Conservation (phyloP, 1,140 invertebrate species). For the Thereuonema tuberculata region DNA sequence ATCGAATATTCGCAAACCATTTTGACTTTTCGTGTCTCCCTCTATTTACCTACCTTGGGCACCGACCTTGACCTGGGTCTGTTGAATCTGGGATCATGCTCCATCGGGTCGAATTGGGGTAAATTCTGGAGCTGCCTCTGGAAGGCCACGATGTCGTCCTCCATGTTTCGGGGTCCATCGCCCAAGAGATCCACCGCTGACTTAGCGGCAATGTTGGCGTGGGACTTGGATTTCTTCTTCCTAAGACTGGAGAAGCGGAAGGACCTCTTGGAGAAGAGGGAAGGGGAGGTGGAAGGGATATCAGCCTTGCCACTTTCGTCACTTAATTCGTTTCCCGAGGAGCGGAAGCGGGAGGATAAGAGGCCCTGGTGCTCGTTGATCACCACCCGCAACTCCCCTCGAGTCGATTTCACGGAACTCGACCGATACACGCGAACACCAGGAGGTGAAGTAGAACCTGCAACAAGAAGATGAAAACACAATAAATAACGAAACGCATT, state of each 20-base stretch:
- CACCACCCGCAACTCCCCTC: constrained; percentile 23
- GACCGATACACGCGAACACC: constrained; percentile 31
- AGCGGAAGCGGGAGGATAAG: not conserved
- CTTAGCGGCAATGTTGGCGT: constrained; percentile 19
- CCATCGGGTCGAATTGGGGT: constrained; percentile 32
- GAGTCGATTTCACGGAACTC: constrained; percentile 21
- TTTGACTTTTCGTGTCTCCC: too few species aligned
- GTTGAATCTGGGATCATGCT: not conserved
- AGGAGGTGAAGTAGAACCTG: not conserved
- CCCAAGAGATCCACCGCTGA: constrained; percentile 12
- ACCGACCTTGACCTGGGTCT: constrained; percentile 38
- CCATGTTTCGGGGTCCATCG: constrained; percentile 12
- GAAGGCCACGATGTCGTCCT: constrained; percentile 39
- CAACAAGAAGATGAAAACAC: not conserved
- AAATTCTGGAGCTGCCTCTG: constrained; percentile 40
- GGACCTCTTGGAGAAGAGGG: constrained; percentile 15
- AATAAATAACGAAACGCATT: too few species aligned
- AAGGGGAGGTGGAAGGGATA: constrained; percentile 17
- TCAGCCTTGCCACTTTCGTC: constrained; percentile 5
- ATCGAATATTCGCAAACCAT: too few species aligned
- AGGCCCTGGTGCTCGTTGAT: constrained; percentile 18
- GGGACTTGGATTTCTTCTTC: constrained; percentile 23
- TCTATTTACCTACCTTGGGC: too few species aligned
- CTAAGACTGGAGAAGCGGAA: constrained; percentile 24
- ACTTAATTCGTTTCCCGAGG: too few species aligned